Percentiles rank a stretch among this genome's conserved stretches.
Evolutionary conservation across 2,113 vertebrate genomes (phyloP).

Genomic region (Morone chrysops): DNA sequence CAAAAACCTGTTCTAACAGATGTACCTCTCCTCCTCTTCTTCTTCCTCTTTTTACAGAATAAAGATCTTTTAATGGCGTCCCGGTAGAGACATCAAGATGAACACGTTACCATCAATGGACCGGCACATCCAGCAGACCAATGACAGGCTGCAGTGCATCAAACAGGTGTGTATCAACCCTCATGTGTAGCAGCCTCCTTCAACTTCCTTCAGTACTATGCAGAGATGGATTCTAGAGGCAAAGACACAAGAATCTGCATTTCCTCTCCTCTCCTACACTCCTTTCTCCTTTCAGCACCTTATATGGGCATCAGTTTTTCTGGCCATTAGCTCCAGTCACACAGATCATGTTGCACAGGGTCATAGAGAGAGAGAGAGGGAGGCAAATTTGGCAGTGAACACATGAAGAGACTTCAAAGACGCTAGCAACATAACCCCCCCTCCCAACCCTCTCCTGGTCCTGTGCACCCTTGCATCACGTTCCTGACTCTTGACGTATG

Average conservation of each 20-base stretch:
- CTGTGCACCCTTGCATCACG: constrained; percentile 58
- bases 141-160: constrained; percentile 99
- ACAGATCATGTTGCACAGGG: constrained; percentile 79
- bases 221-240: constrained; percentile 1
- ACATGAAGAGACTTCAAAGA: constrained; percentile 73
- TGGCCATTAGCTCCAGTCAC: constrained; percentile 78
- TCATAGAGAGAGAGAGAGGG: constrained; percentile 53
- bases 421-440: constrained; percentile 37
- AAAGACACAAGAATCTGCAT: constrained; percentile 38
- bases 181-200: not conserved
- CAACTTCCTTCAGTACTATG: not conserved
- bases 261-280: constrained; percentile 36
- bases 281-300: constrained; percentile 58
- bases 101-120: constrained; percentile 97
- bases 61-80: constrained; percentile 96
- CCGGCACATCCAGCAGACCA: constrained; percentile 99
- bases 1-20: constrained; percentile 52
- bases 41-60: constrained; percentile 81
- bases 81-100: constrained; percentile 98
- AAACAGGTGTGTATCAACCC: constrained; percentile 91
- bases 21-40: constrained; percentile 33
- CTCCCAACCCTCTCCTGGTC: constrained; percentile 5
- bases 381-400: constrained; percentile 64
- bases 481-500: constrained; percentile 64
- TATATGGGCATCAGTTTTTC: constrained; percentile 81